Base-by-base conservation (phyloP, 2,888 invertebrate genomes). In the Harmothoe impar region DNA sequence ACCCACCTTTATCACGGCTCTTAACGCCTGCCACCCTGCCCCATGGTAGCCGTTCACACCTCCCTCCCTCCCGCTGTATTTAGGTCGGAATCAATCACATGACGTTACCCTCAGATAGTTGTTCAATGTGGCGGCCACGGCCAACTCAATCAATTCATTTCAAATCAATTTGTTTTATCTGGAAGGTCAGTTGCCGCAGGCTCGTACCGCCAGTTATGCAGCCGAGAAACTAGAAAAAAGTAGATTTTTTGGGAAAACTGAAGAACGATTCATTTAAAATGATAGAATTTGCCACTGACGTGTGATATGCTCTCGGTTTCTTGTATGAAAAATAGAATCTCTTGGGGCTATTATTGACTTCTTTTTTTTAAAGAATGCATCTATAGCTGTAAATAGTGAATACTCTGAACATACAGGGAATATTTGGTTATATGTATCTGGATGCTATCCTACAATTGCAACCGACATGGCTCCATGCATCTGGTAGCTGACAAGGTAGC, bases 81-180 rank as follows among this genome's bases (percentile, higher is more conserved):
- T 62, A 62, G 62, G 62, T 62, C 62, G 15, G 62, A n/a, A 62
- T 62, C 62, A 62, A 62, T 62, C 12, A 62, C 62, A n/a, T 62
- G 7, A 62, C 62, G 15, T 62, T 62, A 62, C 7, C 3, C 62
- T 62, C 62, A 12, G 62, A 62, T 62, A 15, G 62, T 62, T 62
- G 62, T 62, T 62, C 62, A 62, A n/a, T 62, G 62, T 62, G n/a
- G 62, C 62, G n/a, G 62, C 62, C 23, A 62, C 20, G 62, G 62
- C n/a, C 20, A 3, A 62, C 62, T 62, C 62, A 20, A 62, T 62
- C 62, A n/a, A 15, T 62, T 62, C 12, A n/a, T 3, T 62, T 62
- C 15, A 62, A 62, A 62, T 62, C 20, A 62, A 62, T 62, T 62
- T 20, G 62, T 62, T 62, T 62, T 62, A 62, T 20, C 20, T 20